Evolutionary conservation across 2,888 invertebrate genomes (phyloP).

Genomic region (Cyclophora punctaria): DNA sequence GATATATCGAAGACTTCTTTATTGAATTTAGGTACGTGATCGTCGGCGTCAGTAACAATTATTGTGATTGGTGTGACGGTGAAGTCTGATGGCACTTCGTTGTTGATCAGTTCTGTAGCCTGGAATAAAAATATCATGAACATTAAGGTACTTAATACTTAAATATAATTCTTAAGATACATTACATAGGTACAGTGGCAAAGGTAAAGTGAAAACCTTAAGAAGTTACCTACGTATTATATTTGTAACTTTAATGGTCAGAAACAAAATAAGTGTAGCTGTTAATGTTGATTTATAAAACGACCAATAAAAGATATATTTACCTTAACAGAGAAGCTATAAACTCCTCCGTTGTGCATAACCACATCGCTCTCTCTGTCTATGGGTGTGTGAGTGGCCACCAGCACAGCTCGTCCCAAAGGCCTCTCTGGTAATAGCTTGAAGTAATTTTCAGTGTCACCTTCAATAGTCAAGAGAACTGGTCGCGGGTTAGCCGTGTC

Average conservation of each 20-base stretch:
- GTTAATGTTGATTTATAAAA: too few relatives aligned
- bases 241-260: too few relatives aligned
- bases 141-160: too few relatives aligned
- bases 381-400: slow-evolving; percentile 79
- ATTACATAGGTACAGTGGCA: too few relatives aligned
- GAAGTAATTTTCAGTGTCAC: slow-evolving; percentile 81
- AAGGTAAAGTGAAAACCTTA: too few relatives aligned
- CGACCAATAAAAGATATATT: not conserved
- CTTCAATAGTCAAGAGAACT: slow-evolving; percentile 79
- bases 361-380: slow-evolving; percentile 85
- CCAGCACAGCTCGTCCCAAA: slow-evolving; percentile 73
- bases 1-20: slow-evolving; percentile 78
- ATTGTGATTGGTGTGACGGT: slow-evolving; percentile 82
- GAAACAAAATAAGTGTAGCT: too few relatives aligned
- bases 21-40: slow-evolving; percentile 83
- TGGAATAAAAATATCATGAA: slow-evolving; percentile 28
- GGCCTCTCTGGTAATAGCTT: slow-evolving; percentile 72
- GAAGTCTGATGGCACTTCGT: slow-evolving; percentile 80
- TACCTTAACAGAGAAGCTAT: slow-evolving; percentile 80
- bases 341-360: slow-evolving; percentile 85
- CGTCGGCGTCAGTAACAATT: slow-evolving; percentile 86
- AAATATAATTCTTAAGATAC: too few relatives aligned
- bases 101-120: slow-evolving; percentile 84
- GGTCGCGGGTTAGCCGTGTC: slow-evolving; percentile 84
- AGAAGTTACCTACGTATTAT: too few relatives aligned